These are phyloP conservation scores for Eriocheir sinensis DNA, from an alignment of 1,140 invertebrate species.

Conservation along the genomic window DNA sequence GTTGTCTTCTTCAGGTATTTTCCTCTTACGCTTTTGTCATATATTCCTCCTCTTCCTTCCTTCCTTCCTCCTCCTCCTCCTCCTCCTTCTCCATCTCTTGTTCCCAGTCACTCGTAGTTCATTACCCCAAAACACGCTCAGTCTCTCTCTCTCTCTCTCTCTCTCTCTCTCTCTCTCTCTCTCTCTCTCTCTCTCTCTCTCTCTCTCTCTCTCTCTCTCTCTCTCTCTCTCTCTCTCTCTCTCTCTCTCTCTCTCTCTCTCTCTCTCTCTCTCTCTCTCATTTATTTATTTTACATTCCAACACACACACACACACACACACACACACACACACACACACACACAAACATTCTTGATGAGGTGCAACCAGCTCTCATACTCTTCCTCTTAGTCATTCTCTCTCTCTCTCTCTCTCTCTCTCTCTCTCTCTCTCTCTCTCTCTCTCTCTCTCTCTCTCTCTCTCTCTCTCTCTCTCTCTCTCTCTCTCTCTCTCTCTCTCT, in stretches of 20 bases:
- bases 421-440: slow-evolving; percentile 12
- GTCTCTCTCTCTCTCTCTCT: not conserved
- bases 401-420: slow-evolving; percentile 18
- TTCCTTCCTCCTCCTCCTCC: not conserved
- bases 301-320: too few relatives aligned
- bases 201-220: slow-evolving; percentile 14
- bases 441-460: slow-evolving; percentile 14
- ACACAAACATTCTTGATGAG: not conserved
- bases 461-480: slow-evolving; percentile 11
- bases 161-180: not conserved
- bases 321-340: slow-evolving; percentile 17
- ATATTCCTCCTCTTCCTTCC: not conserved
- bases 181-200: not conserved
- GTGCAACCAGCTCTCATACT: not conserved
- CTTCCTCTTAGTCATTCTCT: slow-evolving; percentile 5
- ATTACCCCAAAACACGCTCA: slow-evolving; percentile 23
- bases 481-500: slow-evolving; percentile 20
- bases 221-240: slow-evolving; percentile 1
- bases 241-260: too few relatives aligned
- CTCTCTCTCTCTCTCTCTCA: too few relatives aligned
- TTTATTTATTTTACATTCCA: too few relatives aligned
- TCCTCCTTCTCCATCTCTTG: not conserved
- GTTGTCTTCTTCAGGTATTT: too few relatives aligned
- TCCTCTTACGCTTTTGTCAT: not conserved
- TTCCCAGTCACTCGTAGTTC: not conserved